Evolutionary conservation across 2,888 invertebrate species (phyloP), one percentile per base, ranked within the genome.

Genomic region (Drosophila birchii): DNA sequence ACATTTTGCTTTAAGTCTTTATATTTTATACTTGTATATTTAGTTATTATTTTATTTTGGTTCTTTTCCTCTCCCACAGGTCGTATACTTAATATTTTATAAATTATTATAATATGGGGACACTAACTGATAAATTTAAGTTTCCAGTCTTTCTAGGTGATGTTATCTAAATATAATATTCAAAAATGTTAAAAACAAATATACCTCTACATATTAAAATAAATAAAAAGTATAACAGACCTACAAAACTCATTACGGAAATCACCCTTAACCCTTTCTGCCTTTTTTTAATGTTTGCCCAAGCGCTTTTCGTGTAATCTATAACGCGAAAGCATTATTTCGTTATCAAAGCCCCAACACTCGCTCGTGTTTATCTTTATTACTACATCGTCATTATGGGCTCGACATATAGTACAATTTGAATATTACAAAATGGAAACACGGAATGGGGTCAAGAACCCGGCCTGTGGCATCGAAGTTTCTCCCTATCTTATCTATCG

Each of bases 361-460:
- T 5, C 62, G 34, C 49, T 26, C 64, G 36, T 51, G 12, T 51
- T 64, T 66, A 66, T 66, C 64, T 64, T 36, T 51, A 44, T 47
- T 41, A 56, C 49, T 20, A 63, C 69, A 56, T 43, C 57, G 39
- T 20, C 41, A 49, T 57, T 68, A 49, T 11, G 26, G 26, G 26
- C 36, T 39, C 34, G 26, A 20, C 26, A 34, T 26, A 26, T 18
- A 41, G 26, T 11, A 45, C 67, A 49, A 57, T 70, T 68, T 69
- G 57, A 69, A 68, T 57, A 68, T 69, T 69, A 57, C 70, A 41
- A 57, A 41, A 47, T 26, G 45, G 29, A 18, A 55, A 18, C 18
- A 23, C 4, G 23, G 41, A 57, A 68, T 32, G 70, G 11, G 68
- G 68, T 68, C 68, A 68, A 68, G 68, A 68, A 57, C 70, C 69